phyloP scores from a whole-genome alignment of 2,113 vertebrate species.

The Origma solitaria region DNA sequence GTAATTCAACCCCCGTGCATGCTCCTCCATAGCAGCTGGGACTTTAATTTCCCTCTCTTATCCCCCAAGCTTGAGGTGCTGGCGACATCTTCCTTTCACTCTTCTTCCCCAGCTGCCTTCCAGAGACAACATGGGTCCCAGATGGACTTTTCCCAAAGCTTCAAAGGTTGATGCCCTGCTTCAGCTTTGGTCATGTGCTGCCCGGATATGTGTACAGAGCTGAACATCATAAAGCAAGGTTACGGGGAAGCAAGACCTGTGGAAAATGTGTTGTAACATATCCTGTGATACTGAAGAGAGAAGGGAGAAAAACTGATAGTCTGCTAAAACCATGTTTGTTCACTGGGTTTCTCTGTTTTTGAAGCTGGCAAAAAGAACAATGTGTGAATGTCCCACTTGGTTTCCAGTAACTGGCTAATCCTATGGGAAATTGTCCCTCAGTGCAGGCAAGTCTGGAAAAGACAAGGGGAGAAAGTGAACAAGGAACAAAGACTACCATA shows the following conservation, averaged over 20 bases:
- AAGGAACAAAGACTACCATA: background rate
- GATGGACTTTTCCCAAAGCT: background rate
- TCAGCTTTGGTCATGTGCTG: background rate
- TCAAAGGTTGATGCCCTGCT: background rate
- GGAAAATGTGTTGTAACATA: background rate
- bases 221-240: background rate
- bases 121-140: background rate
- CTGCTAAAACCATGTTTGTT: background rate
- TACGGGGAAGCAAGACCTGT: background rate
- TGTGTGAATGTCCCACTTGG: background rate
- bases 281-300: background rate
- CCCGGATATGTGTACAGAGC: background rate
- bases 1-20: background rate
- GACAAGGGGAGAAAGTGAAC: background rate
- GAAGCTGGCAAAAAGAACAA: background rate
- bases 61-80: background rate
- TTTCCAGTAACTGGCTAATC: background rate
- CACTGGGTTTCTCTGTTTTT: background rate
- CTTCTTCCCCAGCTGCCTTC: fast-evolving
- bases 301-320: background rate
- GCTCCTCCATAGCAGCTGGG: background rate
- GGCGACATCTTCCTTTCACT: background rate
- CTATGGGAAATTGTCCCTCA: background rate
- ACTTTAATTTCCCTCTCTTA: background rate
- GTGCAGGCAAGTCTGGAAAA: background rate